Evolutionary conservation across 2,888 invertebrate species (phyloP), one percentile per base, ranked within the genome.

Genomic region (Trissoscelio sp.): DNA sequence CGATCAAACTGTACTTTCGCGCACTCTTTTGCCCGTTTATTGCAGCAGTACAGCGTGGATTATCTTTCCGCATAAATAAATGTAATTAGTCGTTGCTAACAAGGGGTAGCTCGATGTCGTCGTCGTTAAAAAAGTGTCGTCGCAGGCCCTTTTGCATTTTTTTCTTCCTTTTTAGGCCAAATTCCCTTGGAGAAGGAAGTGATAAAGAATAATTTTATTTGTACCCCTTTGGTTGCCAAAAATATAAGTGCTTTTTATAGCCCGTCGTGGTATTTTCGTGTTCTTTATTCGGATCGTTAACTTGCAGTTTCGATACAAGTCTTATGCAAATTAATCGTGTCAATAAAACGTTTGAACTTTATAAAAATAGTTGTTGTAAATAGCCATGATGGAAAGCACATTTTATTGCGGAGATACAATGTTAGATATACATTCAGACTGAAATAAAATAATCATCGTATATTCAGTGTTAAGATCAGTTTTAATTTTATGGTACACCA

Each of bases 191-290:
- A 16, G n/a, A 12, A 34, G 55, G 67, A 55, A 67, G 67, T 31
- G 14, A 44, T 67, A 24, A 67, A 53, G 44, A 39, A 67, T 55
- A 39, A 44, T 44, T 42, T 67, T 67, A 44, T 55, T 44, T 60
- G 34, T 5, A 14, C 22, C 22, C n/a, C n/a, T 24, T 31, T 18
- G 2, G 9, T 57, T n/a, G 18, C 44, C 18, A 1, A 44, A 44
- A 44, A 18, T 44, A 18, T 9, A 16, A 44, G 9, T 18, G 20
- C 2, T 20, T n/a, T 11, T 46, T 46, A 11, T 4, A 46, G 11
- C 46, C 2, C 18, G 6, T n/a, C 16, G 11, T 12, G 22, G n/a
- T n/a, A n/a, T 22, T 22, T 22, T 46, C 22, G 22, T 18, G 16
- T 44, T 58, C 39, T 58, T 58, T 58, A 58, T 58, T 12, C 12